Evolutionary conservation across 2,113 vertebrate species (phyloP), one percentile per base, ranked within the genome.

Genomic region (Reinhardtius hippoglossoides): DNA sequence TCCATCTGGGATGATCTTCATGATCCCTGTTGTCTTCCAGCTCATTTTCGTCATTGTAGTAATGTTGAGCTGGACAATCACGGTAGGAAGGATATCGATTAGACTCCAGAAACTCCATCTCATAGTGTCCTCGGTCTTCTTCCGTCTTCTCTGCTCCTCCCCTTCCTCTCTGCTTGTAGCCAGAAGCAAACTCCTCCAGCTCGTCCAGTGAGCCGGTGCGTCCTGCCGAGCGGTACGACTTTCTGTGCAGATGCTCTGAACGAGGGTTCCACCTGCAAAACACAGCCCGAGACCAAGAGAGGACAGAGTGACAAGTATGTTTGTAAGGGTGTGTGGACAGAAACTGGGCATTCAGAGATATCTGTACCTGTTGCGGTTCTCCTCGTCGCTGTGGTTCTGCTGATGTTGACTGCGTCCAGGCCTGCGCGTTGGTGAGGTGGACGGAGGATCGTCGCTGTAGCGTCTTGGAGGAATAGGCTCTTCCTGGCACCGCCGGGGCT

Each of bases 181-280:
- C 94, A 74, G 95, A 94, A 6, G 96, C 95, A 35, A 97, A 96
- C 89, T 96, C 96, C 52, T 98, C 97, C 86, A 99, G 94, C 87
- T 99, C 97, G 0, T 98, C 97, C 92, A 98, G 94, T 6, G 98
- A 99, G 54, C 96, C 96, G 0, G 96, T 96, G 0, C 96, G 95
- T 70, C 95, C 95, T 0, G 94, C 94, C 1, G 95, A 80, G 0
- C 93, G 95, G 76, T 97, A 97, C 1, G 91, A 93, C 89, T 98
- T 99, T 7, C 97, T 95, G 14, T 97, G 96, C 80, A 98, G 88
- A 92, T 96, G 97, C 90, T 98, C 97, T 0, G 98, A 99, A 55
- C 97, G 96, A 75, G 96, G 96, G 78, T 97, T 96, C 93, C 95
- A 97, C 90, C 97, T 98, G 90, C 82, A 80, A 67, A 58, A 67